A percentile compares a stretch with the other conserved stretches of the same genome.
Evolutionary conservation across 1,140 invertebrate genomes (phyloP).

Genomic region (Hyles euphorbiae): DNA sequence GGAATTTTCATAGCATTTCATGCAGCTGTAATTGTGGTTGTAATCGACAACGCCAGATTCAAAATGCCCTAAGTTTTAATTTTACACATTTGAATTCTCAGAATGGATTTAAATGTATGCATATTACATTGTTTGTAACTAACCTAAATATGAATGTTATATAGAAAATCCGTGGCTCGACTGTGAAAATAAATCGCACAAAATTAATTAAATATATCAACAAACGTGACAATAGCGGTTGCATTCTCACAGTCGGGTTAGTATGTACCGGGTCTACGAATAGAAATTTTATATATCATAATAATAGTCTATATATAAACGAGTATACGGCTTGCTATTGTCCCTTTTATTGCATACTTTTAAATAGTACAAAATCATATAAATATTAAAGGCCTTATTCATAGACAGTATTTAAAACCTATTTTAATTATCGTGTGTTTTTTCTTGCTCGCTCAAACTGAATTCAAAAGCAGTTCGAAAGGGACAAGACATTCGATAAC

Average conservation of each 20-base stretch:
- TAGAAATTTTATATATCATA: constrained; percentile 35
- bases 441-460: no score
- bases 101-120: constrained; percentile 18
- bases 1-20: no score
- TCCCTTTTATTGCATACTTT: constrained; percentile 34
- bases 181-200: constrained; percentile 38
- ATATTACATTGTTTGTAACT: constrained; percentile 49
- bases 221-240: constrained; percentile 18
- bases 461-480: no score
- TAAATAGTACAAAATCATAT: constrained; percentile 53
- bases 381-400: background rate
- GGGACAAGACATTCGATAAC: no score
- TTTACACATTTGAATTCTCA: constrained; percentile 25
- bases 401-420: no score
- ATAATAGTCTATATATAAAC: constrained; percentile 30
- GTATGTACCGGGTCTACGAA: background rate
- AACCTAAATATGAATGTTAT: constrained; percentile 45
- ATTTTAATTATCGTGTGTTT: no score
- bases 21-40: no score
- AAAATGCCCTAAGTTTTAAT: constrained; percentile 15
- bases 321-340: constrained; percentile 49
- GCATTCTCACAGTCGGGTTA: no score
- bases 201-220: constrained; percentile 20
- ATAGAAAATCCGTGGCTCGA: constrained; percentile 21
- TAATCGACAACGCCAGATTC: no score